phyloP scores from a whole-genome alignment of 2,113 vertebrate genomes.

The Ameiurus melas region DNA sequence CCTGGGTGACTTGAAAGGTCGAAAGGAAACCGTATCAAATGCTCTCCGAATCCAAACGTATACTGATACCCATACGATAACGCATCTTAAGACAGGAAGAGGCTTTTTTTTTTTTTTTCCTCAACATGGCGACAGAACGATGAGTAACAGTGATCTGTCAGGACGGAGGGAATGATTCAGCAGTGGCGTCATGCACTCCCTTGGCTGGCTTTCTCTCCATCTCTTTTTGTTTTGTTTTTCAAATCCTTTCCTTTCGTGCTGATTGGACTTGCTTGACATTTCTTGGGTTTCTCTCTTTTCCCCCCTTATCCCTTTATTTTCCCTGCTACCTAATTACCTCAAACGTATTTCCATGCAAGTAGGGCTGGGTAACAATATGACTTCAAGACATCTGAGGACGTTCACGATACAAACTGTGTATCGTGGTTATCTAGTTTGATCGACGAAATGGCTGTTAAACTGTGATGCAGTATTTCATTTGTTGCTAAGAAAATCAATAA shows the following conservation, averaged over 20 bases:
- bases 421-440: background rate
- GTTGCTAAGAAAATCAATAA: no score
- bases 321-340: background rate
- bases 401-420: background rate
- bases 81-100: background rate
- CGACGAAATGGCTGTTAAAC: background rate
- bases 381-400: background rate
- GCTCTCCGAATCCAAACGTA: background rate
- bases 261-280: background rate
- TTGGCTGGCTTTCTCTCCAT: background rate
- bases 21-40: background rate
- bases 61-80: background rate
- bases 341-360: constrained; percentile 1
- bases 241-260: background rate
- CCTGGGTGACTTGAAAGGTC: background rate
- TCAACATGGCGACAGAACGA: background rate
- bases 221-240: background rate
- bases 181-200: constrained; percentile 67
- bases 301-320: no score
- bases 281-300: background rate
- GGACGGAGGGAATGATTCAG: constrained; percentile 65
- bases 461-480: background rate
- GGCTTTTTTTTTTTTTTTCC: background rate
- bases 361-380: background rate
- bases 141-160: constrained; percentile 24